Evolutionary conservation across 2,888 invertebrate species (phyloP).

Genomic region (Camptogramma bilineatum): DNA sequence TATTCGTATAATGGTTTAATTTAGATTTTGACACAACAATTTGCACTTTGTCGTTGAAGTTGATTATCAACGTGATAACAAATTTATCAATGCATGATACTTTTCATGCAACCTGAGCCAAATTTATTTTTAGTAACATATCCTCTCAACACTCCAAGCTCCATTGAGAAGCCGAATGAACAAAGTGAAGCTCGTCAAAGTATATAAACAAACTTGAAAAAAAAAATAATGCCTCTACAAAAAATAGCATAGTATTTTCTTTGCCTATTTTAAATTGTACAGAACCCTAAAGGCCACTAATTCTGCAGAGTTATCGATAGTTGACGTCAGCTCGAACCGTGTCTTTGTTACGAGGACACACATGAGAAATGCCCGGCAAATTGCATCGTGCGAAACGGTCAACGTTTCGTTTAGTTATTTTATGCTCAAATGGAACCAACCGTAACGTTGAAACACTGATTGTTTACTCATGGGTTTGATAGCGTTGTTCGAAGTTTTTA

Average conservation of each 20-base stretch:
- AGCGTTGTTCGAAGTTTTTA: too few species aligned
- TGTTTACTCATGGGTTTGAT: slow-evolving; percentile 1
- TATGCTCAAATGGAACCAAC: slow-evolving; percentile 63
- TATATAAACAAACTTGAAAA: too few species aligned
- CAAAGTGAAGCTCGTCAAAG: too few species aligned
- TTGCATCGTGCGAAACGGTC: slow-evolving; percentile 69
- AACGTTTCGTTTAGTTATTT: slow-evolving; percentile 70
- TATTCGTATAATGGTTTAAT: neutral
- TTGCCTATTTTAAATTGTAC: neutral
- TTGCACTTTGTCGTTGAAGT: too few species aligned
- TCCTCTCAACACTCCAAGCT: too few species aligned
- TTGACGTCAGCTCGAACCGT: slow-evolving; percentile 70
- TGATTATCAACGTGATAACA: too few species aligned
- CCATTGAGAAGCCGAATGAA: too few species aligned
- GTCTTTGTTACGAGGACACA: slow-evolving; percentile 73
- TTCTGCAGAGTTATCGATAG: slow-evolving; percentile 72
- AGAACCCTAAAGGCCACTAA: slow-evolving; percentile 56
- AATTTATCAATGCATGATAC: too few species aligned
- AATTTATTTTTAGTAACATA: too few species aligned
- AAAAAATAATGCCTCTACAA: too few species aligned
- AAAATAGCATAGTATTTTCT: neutral
- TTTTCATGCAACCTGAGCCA: too few species aligned
- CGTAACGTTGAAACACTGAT: slow-evolving; percentile 32
- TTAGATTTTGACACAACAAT: neutral
- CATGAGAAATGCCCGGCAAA: slow-evolving; percentile 77